Base-by-base conservation (phyloP, 2,888 invertebrate genomes). In the Leucophenga montana region DNA sequence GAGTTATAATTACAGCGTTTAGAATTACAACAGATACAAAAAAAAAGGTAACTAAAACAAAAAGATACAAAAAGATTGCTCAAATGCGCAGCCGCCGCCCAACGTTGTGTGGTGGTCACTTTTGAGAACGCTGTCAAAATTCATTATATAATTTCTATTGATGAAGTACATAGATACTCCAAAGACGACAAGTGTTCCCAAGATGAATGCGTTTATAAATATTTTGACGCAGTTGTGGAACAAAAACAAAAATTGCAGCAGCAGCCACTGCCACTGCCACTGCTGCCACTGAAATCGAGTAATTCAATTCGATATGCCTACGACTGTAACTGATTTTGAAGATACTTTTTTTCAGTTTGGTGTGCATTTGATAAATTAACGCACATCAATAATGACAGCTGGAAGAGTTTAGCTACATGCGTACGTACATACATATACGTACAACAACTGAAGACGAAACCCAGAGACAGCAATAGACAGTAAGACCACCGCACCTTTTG, bases 191-290 rank as follows among this genome's bases (percentile, higher is more conserved):
- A 70, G 73, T 74, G 75, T 70, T n/a, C 22, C 67, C 20, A 68
- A 83, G 78, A 86, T 80, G 82, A 83, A 85, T 86, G 79, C 76
- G 75, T 73, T 85, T 85, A 84, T 86, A 85, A 85, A 84, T 85
- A 85, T 82, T 85, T 78, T 77, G 84, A 85, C 39, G 33, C 53
- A 50, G 39, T 50, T 39, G 4, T 39, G 27, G 27, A 3, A 20
- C 56, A 27, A 14, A 62, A 44, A n/a, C 2, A 3, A 1, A 6
- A 20, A 62, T 62, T 44, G 62, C 46, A 62, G 62, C 46, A 62
- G 62, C 62, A 62, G 44, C 46, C 46, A 31, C 33, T 33, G 39
- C n/a, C 5, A 59, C 33, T 27, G 57, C 18, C 14, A 9, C 22
- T 11, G 57, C 57, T 16, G 59, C 39, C 27, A 27, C 62, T 20